phyloP scores from a whole-genome alignment of 2,888 invertebrate species.

The Brachyptera putata region DNA sequence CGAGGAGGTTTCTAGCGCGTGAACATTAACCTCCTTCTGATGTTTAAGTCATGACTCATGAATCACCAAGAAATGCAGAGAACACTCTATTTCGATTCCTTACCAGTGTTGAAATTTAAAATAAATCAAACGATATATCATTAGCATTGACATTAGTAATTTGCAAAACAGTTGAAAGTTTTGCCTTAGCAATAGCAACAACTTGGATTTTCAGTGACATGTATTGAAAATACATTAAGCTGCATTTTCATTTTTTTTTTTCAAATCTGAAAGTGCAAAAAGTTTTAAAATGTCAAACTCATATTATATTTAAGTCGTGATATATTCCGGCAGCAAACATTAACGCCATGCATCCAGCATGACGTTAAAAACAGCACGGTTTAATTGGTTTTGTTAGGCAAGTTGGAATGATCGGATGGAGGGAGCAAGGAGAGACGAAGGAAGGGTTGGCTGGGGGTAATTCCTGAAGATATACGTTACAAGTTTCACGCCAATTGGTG shows the following conservation, averaged over 20 bases:
- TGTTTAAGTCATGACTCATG: no score
- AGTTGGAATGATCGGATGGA: slow-evolving; percentile 11
- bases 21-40: no score
- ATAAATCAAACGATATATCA: neutral
- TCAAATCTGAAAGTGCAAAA: neutral
- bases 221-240: no score
- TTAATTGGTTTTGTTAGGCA: slow-evolving; percentile 30
- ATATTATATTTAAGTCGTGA: neutral
- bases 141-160: slow-evolving; percentile 7
- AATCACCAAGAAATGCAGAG: no score
- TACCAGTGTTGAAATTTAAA: neutral
- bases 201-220: no score
- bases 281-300: neutral
- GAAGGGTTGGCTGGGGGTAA: slow-evolving; percentile 1
- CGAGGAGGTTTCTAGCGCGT: no score
- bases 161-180: no score
- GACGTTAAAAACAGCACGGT: slow-evolving; percentile 11
- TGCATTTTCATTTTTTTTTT: no score
- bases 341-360: slow-evolving; percentile 6
- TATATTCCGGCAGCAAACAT: slow-evolving; percentile 9
- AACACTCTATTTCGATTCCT: no score
- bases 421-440: neutral
- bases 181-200: no score
- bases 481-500: slow-evolving; percentile 28
- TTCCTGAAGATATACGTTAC: slow-evolving; percentile 28